phyloP scores from a whole-genome alignment of 2,113 vertebrate genomes.

The Laticauda laticaudata region DNA sequence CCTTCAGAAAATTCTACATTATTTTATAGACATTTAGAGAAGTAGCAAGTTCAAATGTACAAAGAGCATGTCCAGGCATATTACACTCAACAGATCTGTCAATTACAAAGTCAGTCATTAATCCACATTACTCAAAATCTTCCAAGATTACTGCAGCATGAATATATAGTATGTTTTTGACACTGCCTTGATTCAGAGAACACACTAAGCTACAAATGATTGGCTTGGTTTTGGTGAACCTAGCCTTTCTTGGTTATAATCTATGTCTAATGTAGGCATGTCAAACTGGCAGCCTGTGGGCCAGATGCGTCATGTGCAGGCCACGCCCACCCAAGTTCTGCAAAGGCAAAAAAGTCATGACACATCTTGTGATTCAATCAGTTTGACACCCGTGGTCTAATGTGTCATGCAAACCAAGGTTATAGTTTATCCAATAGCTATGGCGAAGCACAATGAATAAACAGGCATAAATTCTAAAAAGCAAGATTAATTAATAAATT shows the following conservation, averaged over 20 bases:
- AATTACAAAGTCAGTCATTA: conserved; percentile 23
- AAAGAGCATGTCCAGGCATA: not conserved
- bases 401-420: not conserved
- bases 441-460: not conserved
- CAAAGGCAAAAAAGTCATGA: too few species aligned
- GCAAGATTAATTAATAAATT: not conserved
- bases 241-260: not conserved
- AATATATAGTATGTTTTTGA: conserved; percentile 12
- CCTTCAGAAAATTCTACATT: not conserved
- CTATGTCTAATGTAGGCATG: not conserved
- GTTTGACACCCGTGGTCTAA: not conserved
- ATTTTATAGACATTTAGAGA: not conserved
- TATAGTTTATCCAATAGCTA: not conserved
- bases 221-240: not conserved
- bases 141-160: conserved; percentile 1
- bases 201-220: not conserved
- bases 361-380: too few species aligned
- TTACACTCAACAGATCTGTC: not conserved
- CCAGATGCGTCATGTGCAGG: too few species aligned
- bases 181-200: not conserved
- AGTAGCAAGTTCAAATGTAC: not conserved
- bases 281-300: too few species aligned
- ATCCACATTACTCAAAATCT: conserved; percentile 22
- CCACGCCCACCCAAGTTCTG: too few species aligned
- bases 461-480: not conserved